phyloP scores from a whole-genome alignment of 1,140 invertebrate species.

The Conopomorpha cramerella region DNA sequence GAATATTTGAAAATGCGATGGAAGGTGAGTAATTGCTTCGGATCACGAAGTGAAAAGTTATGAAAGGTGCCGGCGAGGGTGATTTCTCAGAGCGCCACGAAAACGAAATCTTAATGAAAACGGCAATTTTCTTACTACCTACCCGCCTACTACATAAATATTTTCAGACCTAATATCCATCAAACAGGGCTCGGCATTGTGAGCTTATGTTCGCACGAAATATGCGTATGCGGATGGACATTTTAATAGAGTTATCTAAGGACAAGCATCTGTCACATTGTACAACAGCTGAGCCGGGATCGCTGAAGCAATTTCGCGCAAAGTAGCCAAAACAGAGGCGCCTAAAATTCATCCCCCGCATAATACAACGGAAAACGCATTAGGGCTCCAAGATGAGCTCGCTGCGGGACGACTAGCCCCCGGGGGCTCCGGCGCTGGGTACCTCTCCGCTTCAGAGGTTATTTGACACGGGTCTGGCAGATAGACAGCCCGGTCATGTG shows the following conservation, averaged over 20 bases:
- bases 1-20: slow-evolving; percentile 59
- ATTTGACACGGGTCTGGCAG: slow-evolving; percentile 61
- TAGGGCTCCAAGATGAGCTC: slow-evolving; percentile 55
- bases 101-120: slow-evolving; percentile 51
- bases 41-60: slow-evolving; percentile 60
- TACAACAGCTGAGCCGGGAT: no score
- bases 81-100: slow-evolving; percentile 42
- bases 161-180: no score
- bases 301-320: no score
- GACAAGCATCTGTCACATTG: no score
- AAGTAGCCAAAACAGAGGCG: background rate
- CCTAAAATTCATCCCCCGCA: slow-evolving; percentile 46
- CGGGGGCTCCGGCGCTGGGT: slow-evolving; percentile 37
- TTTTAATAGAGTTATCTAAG: no score
- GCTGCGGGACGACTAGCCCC: slow-evolving; percentile 51
- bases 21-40: slow-evolving; percentile 53
- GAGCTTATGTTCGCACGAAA: no score
- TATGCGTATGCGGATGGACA: no score
- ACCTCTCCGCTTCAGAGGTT: slow-evolving; percentile 55
- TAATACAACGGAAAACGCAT: slow-evolving; percentile 43
- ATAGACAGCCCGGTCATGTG: slow-evolving; percentile 59
- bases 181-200: background rate
- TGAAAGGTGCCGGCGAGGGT: slow-evolving; percentile 47
- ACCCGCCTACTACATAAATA: no score
- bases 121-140: slow-evolving; percentile 46